Evolutionary conservation across 2,797 vertebrate genomes (phyloP).

Genomic region (Sebastes diploproa): DNA sequence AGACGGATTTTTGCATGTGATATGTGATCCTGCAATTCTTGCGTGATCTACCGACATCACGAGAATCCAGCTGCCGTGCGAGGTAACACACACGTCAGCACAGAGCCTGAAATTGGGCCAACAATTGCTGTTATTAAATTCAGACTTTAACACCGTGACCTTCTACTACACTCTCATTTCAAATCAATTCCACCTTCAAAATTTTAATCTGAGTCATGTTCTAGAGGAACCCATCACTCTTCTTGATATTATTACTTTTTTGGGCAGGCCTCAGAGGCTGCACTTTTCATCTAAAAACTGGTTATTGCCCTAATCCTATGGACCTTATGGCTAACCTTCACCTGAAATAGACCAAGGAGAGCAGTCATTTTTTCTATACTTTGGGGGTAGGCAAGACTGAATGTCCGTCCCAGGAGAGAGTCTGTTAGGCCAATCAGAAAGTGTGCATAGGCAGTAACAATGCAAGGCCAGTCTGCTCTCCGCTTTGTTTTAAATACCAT

Average conservation of each 20-base stretch:
- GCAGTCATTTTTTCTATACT: slow-evolving; percentile 2
- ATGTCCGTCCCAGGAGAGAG: slow-evolving; percentile 45
- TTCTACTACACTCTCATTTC: background rate
- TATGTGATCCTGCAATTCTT: too few relatives aligned
- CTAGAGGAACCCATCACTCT: slow-evolving; percentile 8
- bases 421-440: slow-evolving; percentile 64
- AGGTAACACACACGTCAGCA: background rate
- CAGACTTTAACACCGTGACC: background rate
- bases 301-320: slow-evolving; percentile 12
- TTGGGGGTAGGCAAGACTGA: slow-evolving; percentile 25
- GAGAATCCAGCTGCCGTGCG: too few relatives aligned
- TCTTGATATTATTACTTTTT: slow-evolving; percentile 11
- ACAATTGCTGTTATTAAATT: background rate
- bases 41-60: too few relatives aligned
- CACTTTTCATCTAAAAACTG: slow-evolving; percentile 22
- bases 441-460: slow-evolving; percentile 51
- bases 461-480: slow-evolving; percentile 35
- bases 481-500: slow-evolving; percentile 67
- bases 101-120: background rate
- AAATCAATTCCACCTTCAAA: slow-evolving; percentile 13
- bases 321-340: slow-evolving; percentile 36
- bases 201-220: slow-evolving; percentile 4
- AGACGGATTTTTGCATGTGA: too few relatives aligned
- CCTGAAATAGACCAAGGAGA: slow-evolving; percentile 18
- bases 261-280: slow-evolving; percentile 14